Percentiles rank a stretch among this genome's conserved stretches.
These are phyloP conservation scores for Calliscelio sp. DNA, from an alignment of 2,888 invertebrate genomes.

Conservation along the genomic window DNA sequence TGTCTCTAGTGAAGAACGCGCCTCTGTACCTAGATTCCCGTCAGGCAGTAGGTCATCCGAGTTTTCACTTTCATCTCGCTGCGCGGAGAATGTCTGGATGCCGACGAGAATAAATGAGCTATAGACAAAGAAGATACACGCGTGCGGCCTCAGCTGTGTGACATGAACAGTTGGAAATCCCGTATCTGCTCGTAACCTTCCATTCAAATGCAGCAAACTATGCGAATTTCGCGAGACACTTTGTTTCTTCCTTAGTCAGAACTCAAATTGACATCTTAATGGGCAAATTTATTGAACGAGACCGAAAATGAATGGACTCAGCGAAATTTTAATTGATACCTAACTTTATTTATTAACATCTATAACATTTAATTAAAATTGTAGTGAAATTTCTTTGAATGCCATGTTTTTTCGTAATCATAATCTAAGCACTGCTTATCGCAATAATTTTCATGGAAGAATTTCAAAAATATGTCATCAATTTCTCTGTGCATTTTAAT, in stretches of 20 bases:
- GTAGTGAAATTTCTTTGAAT: no score
- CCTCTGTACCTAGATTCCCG: slow-evolving; percentile 82
- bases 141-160: slow-evolving; percentile 61
- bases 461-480: no score
- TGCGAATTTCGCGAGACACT: slow-evolving; percentile 55
- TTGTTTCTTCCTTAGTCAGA: slow-evolving; percentile 45
- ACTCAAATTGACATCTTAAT: slow-evolving; percentile 54
- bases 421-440: no score
- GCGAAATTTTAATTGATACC: background rate
- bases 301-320: slow-evolving; percentile 11
- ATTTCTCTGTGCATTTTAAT: no score
- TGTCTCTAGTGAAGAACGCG: slow-evolving; percentile 52
- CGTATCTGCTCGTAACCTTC: slow-evolving; percentile 58
- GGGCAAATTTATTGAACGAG: slow-evolving; percentile 32
- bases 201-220: slow-evolving; percentile 49
- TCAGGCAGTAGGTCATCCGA: slow-evolving; percentile 84
- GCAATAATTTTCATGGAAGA: no score
- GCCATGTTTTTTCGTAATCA: no score
- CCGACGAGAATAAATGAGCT: slow-evolving; percentile 62
- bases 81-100: slow-evolving; percentile 68
- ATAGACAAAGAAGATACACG: slow-evolving; percentile 71
- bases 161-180: slow-evolving; percentile 57
- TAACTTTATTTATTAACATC: no score
- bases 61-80: slow-evolving; percentile 84
- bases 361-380: no score